phyloP scores from a whole-genome alignment of 1,140 invertebrate species.

The Drosophila repletoides region DNA sequence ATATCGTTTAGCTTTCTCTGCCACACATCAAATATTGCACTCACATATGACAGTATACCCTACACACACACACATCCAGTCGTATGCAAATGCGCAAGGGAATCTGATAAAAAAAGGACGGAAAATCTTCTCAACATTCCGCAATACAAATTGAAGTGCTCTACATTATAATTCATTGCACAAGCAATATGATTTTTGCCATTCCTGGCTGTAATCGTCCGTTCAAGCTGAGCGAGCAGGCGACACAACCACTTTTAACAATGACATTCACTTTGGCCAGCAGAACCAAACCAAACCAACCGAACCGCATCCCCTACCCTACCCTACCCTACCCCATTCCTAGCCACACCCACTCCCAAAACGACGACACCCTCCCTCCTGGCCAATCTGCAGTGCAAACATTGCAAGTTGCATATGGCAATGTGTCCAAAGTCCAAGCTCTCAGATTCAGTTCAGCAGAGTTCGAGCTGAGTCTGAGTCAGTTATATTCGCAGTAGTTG shows the following conservation, averaged over 20 bases:
- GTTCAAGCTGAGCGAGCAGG: neutral
- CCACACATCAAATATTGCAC: neutral
- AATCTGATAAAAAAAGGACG: neutral
- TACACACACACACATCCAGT: neutral
- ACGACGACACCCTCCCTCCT: neutral
- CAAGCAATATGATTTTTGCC: constrained; percentile 58
- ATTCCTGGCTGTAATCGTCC: constrained; percentile 37
- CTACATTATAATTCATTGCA: constrained; percentile 70
- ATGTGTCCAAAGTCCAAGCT: constrained; percentile 21
- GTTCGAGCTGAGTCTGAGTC: neutral
- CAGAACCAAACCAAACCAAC: constrained; percentile 8
- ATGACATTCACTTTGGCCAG: constrained; percentile 48
- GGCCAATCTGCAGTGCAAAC: neutral
- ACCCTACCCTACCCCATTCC: neutral
- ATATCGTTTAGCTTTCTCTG: constrained; percentile 16
- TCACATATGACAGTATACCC: neutral
- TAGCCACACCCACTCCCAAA: too few species aligned
- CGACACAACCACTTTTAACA: constrained; percentile 53
- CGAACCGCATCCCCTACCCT: neutral
- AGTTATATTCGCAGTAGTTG: neutral
- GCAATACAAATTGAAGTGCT: constrained; percentile 66
- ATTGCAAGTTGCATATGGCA: constrained; percentile 31
- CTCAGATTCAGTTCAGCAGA: constrained; percentile 4
- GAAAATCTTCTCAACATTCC: constrained; percentile 25
- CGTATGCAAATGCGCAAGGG: constrained; percentile 29